These are phyloP conservation scores for Drosophila neocordata DNA, from an alignment of 1,140 invertebrate genomes.

Conservation along the genomic window DNA sequence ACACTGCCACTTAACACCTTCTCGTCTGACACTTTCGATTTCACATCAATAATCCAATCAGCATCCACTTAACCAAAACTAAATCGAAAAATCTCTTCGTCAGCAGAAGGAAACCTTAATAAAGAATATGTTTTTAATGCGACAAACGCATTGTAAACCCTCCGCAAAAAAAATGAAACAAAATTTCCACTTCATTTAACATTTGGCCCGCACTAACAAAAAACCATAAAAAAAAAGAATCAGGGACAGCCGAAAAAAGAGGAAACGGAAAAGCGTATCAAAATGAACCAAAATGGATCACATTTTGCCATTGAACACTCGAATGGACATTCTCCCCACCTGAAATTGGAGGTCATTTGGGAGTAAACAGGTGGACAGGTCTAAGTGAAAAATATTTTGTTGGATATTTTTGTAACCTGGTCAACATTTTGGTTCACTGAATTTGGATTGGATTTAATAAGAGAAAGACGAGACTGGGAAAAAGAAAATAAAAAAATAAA, in stretches of 20 bases:
- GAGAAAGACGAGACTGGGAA: neutral
- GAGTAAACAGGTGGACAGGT: slow-evolving; percentile 47
- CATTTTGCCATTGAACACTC: slow-evolving; percentile 60
- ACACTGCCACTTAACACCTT: neutral
- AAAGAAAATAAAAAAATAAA: slow-evolving; percentile 44
- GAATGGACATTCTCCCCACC: slow-evolving; percentile 36
- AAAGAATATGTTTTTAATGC: slow-evolving; percentile 52
- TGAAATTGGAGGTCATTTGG: neutral
- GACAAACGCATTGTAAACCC: slow-evolving; percentile 38
- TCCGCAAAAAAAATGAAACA: slow-evolving; percentile 4
- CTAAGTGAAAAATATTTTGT: slow-evolving; percentile 12
- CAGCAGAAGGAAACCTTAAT: slow-evolving; percentile 24
- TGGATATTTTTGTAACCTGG: slow-evolving; percentile 53
- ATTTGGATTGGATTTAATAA: slow-evolving; percentile 57
- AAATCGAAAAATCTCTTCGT: slow-evolving; percentile 17
- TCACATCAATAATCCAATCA: slow-evolving; percentile 14
- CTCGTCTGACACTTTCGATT: slow-evolving; percentile 12
- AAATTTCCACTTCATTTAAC: slow-evolving; percentile 69
- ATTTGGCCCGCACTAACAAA: slow-evolving; percentile 18
- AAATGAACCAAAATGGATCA: slow-evolving; percentile 34
- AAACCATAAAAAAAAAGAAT: slow-evolving; percentile 11
- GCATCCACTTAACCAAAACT: slow-evolving; percentile 19
- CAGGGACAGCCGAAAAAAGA: slow-evolving; percentile 6
- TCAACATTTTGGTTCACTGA: slow-evolving; percentile 56
- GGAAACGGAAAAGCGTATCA: slow-evolving; percentile 38